phyloP scores from a whole-genome alignment of 2,797 vertebrate species.

The Lagodon rhomboides region DNA sequence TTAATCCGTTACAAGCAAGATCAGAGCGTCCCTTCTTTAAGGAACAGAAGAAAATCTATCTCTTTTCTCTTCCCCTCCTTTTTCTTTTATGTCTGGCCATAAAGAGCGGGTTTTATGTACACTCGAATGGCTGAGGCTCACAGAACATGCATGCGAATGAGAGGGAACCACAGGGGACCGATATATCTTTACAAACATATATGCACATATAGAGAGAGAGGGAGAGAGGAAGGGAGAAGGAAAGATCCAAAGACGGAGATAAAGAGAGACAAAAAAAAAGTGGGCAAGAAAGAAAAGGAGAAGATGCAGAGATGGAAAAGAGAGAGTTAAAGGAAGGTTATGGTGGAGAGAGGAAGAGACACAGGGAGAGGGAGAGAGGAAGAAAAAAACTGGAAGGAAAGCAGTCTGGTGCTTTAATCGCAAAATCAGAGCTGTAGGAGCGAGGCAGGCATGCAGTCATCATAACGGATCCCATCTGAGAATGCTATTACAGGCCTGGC shows the following conservation, averaged over 20 bases:
- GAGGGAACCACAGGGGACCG: constrained; percentile 73
- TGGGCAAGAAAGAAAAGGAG: constrained; percentile 30
- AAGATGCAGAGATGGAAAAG: constrained; percentile 49
- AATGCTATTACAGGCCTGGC: constrained; percentile 80
- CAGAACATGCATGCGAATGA: constrained; percentile 86
- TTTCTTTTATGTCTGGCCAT: constrained; percentile 84
- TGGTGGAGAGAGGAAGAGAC: constrained; percentile 52
- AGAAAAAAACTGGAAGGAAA: constrained; percentile 55
- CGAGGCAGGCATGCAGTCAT: constrained; percentile 73
- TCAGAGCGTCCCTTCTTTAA: constrained; percentile 79
- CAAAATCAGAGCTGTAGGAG: constrained; percentile 78
- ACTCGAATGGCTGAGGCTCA: constrained; percentile 83
- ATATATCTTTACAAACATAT: constrained; percentile 83
- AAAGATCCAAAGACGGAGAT: constrained; percentile 57
- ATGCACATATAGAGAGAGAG: constrained; percentile 63
- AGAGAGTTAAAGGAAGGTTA: constrained; percentile 43
- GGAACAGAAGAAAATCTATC: constrained; percentile 80
- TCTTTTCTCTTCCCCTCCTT: constrained; percentile 71
- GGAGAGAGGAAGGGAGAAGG: constrained; percentile 26
- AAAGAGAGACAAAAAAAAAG: constrained; percentile 51
- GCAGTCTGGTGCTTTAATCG: constrained; percentile 77
- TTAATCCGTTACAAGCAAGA: constrained; percentile 82
- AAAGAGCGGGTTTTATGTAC: constrained; percentile 87
- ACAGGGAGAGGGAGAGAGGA: constrained; percentile 47
- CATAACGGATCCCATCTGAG: constrained; percentile 80